These are phyloP conservation scores for Peromyscus californicus DNA, from an alignment of 2,113 vertebrate species.

Conservation along the genomic window DNA sequence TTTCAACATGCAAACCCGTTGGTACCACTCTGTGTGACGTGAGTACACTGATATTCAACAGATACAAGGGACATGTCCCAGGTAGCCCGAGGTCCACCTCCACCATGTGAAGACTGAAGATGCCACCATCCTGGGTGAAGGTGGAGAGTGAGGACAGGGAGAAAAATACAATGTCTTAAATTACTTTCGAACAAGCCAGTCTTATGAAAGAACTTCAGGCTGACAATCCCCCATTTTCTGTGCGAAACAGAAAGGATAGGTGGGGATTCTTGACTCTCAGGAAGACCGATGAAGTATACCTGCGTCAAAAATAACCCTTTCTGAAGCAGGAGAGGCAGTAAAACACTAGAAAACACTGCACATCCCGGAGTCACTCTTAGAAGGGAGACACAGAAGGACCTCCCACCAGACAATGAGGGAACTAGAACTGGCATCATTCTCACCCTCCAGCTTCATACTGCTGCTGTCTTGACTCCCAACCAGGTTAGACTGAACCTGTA, in stretches of 20 bases:
- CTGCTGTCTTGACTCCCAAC: not conserved
- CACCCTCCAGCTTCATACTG: not conserved
- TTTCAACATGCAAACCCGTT: not conserved
- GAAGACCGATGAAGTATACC: not conserved
- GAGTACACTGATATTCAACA: not conserved
- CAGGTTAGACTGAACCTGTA: not conserved
- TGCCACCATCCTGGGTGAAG: not conserved
- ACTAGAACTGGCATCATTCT: not conserved
- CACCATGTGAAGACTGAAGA: not conserved
- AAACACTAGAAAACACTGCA: not conserved
- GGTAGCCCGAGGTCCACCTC: accelerated
- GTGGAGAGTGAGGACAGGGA: not conserved
- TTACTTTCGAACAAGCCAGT: not conserved
- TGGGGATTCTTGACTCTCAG: not conserved
- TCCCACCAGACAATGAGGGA: not conserved
- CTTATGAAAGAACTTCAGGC: not conserved
- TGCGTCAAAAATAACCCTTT: not conserved
- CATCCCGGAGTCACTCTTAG: too few relatives aligned
- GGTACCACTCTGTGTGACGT: not conserved
- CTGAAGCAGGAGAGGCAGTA: not conserved
- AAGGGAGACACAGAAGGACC: not conserved
- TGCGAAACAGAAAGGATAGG: not conserved
- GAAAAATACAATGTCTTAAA: not conserved
- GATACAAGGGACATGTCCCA: not conserved
- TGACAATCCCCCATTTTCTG: not conserved